phyloP scores from a whole-genome alignment of 2,113 vertebrate species.

The Todiramphus saurophagus region DNA sequence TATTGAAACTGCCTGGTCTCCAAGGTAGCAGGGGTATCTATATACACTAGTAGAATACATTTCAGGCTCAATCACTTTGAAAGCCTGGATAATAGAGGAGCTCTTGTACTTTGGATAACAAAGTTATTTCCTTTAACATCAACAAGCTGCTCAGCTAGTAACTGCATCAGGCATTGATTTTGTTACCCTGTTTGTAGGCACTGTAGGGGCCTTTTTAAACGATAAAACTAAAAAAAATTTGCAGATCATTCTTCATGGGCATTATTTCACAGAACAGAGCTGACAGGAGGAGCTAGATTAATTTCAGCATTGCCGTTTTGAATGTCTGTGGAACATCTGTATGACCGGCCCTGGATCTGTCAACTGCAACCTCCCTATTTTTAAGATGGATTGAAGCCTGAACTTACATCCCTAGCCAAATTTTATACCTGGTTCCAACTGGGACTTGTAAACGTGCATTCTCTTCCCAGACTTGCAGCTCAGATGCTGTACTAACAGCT shows the following conservation, averaged over 20 bases:
- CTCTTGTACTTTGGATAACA: slow-evolving; percentile 65
- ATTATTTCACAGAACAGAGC: slow-evolving; percentile 37
- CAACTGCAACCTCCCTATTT: background rate
- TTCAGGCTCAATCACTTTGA: slow-evolving; percentile 72
- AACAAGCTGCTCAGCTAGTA: slow-evolving; percentile 68
- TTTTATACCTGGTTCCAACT: slow-evolving; percentile 36
- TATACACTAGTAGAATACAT: slow-evolving; percentile 21
- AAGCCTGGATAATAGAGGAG: slow-evolving; percentile 64
- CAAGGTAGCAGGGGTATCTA: slow-evolving; percentile 57
- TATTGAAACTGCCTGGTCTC: slow-evolving; percentile 62
- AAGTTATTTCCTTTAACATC: slow-evolving; percentile 65
- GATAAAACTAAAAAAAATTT: slow-evolving; percentile 27
- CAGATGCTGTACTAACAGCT: background rate
- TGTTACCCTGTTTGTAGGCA: slow-evolving; percentile 56
- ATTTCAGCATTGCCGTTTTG: slow-evolving; percentile 22
- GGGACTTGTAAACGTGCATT: background rate
- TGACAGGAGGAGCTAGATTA: slow-evolving; percentile 28
- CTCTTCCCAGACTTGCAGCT: background rate
- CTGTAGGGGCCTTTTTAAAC: slow-evolving; percentile 58
- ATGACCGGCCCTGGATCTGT: background rate
- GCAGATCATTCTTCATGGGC: slow-evolving; percentile 45
- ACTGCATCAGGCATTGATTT: slow-evolving; percentile 72
- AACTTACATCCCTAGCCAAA: slow-evolving; percentile 1
- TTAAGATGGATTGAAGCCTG: background rate
- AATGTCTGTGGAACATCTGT: slow-evolving; percentile 36